These are phyloP conservation scores for Notothenia coriiceps DNA, from an alignment of 2,113 vertebrate species.

Conservation along the genomic window DNA sequence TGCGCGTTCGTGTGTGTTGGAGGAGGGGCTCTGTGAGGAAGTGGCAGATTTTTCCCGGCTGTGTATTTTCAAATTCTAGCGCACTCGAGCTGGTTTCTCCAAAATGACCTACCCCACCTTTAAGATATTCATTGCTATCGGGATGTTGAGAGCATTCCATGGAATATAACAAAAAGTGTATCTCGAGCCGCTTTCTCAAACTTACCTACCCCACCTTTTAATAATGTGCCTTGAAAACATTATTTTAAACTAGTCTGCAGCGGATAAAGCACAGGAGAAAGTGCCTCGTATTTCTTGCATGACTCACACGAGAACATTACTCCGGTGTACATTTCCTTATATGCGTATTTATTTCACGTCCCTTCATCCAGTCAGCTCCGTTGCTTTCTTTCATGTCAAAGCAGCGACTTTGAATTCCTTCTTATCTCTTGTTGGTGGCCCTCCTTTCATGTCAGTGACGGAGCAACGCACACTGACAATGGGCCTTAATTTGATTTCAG, in stretches of 20 bases:
- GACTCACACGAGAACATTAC: neutral
- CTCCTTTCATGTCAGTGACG: conserved; percentile 57
- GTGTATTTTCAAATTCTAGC: no score
- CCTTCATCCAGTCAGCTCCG: conserved; percentile 13
- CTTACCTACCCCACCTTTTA: neutral
- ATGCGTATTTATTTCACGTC: conserved; percentile 7
- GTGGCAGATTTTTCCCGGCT: no score
- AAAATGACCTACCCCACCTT: no score
- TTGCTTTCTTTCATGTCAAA: conserved; percentile 60
- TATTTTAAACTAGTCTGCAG: neutral
- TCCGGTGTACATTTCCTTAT: neutral
- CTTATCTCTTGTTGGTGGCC: conserved; percentile 64
- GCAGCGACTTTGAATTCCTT: conserved; percentile 59
- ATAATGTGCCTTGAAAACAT: neutral
- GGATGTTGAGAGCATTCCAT: no score
- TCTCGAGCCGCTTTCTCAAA: no score
- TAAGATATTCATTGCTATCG: no score
- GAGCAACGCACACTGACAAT: conserved; percentile 52
- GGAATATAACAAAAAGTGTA: no score
- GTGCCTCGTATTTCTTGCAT: neutral
- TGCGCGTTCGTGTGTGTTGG: no score
- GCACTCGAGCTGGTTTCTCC: no score
- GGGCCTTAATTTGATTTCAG: conserved; percentile 80
- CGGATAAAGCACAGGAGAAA: neutral
- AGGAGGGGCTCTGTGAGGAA: no score